A percentile compares a stretch with the other conserved stretches of the same genome.
These are phyloP conservation scores for Karalla daura DNA, from an alignment of 2,797 vertebrate species.

Conservation along the genomic window DNA sequence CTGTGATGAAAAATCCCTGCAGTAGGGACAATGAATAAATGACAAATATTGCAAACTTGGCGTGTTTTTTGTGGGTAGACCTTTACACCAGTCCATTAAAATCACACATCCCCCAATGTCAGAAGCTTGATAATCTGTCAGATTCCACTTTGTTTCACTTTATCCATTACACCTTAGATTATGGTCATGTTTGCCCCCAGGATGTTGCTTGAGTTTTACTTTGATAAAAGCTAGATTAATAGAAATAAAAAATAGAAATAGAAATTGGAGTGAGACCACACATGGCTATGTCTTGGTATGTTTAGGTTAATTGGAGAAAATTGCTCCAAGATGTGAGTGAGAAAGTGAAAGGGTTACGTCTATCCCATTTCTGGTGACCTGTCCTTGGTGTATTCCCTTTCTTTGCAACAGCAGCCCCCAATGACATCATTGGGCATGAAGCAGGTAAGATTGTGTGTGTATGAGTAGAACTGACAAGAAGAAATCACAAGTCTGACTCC, in stretches of 20 bases:
- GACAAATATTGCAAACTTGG: background rate
- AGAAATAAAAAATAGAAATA: too few species aligned
- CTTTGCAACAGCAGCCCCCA: too few species aligned
- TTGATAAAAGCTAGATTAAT: background rate
- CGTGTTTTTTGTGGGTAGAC: background rate
- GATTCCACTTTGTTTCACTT: background rate
- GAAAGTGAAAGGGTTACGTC: too few species aligned
- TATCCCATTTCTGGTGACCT: too few species aligned
- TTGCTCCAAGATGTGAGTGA: too few species aligned
- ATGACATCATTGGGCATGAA: too few species aligned
- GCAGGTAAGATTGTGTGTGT: too few species aligned
- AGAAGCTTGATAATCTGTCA: background rate
- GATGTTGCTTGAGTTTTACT: background rate
- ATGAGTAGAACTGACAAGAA: too few species aligned
- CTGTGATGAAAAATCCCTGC: background rate
- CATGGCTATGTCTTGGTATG: too few species aligned
- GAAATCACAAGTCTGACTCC: background rate
- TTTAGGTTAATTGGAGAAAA: too few species aligned
- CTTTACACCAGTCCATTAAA: background rate
- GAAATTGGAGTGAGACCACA: too few species aligned
- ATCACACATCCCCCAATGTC: background rate
- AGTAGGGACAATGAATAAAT: background rate
- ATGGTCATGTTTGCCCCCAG: background rate
- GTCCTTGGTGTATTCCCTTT: too few species aligned
- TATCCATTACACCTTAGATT: background rate